Base-by-base conservation (phyloP, 1,140 invertebrate genomes). In the Chrysoperla carnea region DNA sequence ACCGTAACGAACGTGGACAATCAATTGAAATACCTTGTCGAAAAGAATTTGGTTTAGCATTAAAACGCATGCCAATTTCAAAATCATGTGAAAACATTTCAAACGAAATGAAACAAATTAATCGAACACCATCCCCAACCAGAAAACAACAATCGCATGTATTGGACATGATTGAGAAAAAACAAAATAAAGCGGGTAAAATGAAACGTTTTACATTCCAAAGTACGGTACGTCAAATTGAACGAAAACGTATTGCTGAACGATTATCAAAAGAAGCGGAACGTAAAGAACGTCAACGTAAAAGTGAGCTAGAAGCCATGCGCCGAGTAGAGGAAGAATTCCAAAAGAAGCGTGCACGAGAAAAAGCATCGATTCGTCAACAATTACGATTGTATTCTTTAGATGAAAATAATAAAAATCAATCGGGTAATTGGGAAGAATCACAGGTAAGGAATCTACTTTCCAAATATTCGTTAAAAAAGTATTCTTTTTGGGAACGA, bases 161-260 rank as follows among this genome's bases (percentile, higher is more conserved):
- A 37, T 40, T 40, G 7, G 45, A 48, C 14, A 52, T 48, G 13
- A 28, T 39, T 11, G 12, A 39, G n/a, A 44, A 42, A 35, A 46
- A 37, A 6, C 52, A 50, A 27, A 31, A 39, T 41, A 50, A 45
- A 46, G 46, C 17, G 17, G 17, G 50, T 39, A 71, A 67, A 50
- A 46, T 55, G 11, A 78, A 77, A 50, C 72, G 78, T 51, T 86
- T 86, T 58, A 83, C 77, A 0, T 86, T 85, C 58, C 81, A 87
- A 58, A 84, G 79, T 44, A 86, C 83, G 0, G 75, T 87, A 6
- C 54, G 83, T 17, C 75, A 84, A 55, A 72, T 83, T 29, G 83
- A 87, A 59, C 68, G 81, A 48, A 71, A 72, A 33, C 62, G 74
- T 40, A 57, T 85, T 37, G 76, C 81, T 1, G 81, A 85, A 48